Base-by-base conservation (phyloP, 2,888 invertebrate species). In the Napeogenes inachia region DNA sequence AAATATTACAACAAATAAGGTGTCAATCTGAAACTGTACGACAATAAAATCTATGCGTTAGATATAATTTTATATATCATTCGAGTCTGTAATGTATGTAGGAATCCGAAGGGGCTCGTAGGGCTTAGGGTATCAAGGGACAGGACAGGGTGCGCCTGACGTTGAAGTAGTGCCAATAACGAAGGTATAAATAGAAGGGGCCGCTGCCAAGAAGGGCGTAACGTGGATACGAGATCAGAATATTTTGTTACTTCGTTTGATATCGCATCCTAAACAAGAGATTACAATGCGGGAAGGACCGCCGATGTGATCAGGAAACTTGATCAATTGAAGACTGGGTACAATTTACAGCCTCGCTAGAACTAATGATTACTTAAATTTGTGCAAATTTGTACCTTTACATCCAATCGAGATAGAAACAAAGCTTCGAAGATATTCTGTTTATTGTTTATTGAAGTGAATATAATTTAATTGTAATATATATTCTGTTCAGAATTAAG, bases 91-190 rank as follows among this genome's bases (percentile, higher is more conserved):
- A 87, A 88, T 87, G 86, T 84, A 82, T 87, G 87, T 84, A 72
- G 78, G 77, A 80, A 76, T 78, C 73, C 70, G 69, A 75, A 77
- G 81, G 81, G 77, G 79, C 77, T 79, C 71, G 72, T 70, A 74
- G 80, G 80, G 84, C 78, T 81, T 79, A 78, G 77, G 77, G 84
- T 81, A 79, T 81, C 78, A 68, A 80, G 79, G 84, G 85, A 81
- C 82, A 75, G 58, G 63, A 62, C 87, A 87, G 91, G 91, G 90
- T 91, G 91, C 89, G 90, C 78, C 85, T 91, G 91, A 91, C 91
- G 91, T 89, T 91, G 91, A 91, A 91, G 91, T 90, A 91, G 91
- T 91, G 91, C 87, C 91, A 90, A 91, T 91, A 91, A 91, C 88
- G 80, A 87, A 82, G 89, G 90, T 87, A 91, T 89, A 91, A 91